Evolutionary conservation across 2,888 invertebrate species (phyloP), one percentile per base, ranked within the genome.

Genomic region (Troilus luridus): DNA sequence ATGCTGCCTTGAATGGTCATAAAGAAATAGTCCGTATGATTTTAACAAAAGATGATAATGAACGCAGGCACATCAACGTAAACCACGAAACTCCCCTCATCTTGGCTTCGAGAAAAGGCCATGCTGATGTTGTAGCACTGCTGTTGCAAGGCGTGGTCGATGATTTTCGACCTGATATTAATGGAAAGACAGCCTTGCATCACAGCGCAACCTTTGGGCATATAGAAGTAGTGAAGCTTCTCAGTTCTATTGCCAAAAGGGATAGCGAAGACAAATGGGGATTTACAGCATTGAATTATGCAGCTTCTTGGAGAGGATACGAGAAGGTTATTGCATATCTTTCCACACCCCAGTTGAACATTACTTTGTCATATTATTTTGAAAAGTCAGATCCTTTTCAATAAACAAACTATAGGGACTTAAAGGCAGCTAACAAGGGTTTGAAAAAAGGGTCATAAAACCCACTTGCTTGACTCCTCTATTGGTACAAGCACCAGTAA

Each of bases 1-100:
- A 77, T 19, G 72, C 72, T 19, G 72, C 72, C 17, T 77, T 77
- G 41, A 77, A 77, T 77, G 72, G 72, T 0, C 72, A 77, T 8
- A 77, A 77, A 77, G 72, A 77, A 77, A 77, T 77, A 27, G 72
- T 77, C 17, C 14, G 41, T n/a, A 77, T 77, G 72, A 41, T 77
- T 77, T 77, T 77, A 9, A 41, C 41, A 21, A 77, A 77, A 77
- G 72, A 77, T 41, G 27, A 77, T 41, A 17, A 77, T n/a, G 72
- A 77, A 77, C 72, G 72, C 19, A 77, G 72, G 19, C 1, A 77
- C 24, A 19, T 77, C 41, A 77, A 77, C 19, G 8, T 19, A 2
- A 77, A 77, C 17, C 72, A 77, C 8, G 72, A 77, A 77, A 77
- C 72, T 77, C 72, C 72, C 0, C 19, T 77, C 27, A 77, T 27